Evolutionary conservation across 2,888 invertebrate species (phyloP), one percentile per base, ranked within the genome.

Genomic region (Erebia aethiops): DNA sequence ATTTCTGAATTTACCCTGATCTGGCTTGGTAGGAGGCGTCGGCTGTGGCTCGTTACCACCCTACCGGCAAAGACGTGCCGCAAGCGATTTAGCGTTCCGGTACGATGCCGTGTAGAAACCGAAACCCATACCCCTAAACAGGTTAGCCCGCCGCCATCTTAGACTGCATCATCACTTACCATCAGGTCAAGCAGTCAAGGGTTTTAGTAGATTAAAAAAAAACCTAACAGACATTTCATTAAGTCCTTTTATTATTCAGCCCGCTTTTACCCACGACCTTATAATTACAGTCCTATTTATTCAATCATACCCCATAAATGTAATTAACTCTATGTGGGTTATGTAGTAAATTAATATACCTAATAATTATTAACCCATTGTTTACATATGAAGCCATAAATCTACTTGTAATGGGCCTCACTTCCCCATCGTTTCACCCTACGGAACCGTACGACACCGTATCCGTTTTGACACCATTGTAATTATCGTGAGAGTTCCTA

Each of bases 391-490:
- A 77, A 75, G 71, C 75, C 79, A 80, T 81, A 82, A 81, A 81
- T 80, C 73, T 72, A 72, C 70, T 73, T 69, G 72, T 75, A 78
- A 77, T 75, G 72, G 67, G 66, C 61, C 74, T 46, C 71, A 75
- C 76, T 75, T 79, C 77, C 80, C 82, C 87, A 81, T 82, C 79
- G 18, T 49, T 46, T 46, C 62, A 76, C 81, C 77, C 74, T 77
- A 76, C 83, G 85, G 88, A 88, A 85, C 84, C 82, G 79, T 82
- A 87, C 67, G 84, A 88, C 87, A 84, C 83, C 82, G 80, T 84
- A 87, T 91, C 92, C 92, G 91, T 81, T 88, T 87, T 85, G 83
- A 87, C 88, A 85, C 83, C 77, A 75, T 80, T 81, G 83, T 87
- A 88, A 90, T 89, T 86, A 84, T 82, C 89, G 90, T 90, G 91